These are phyloP conservation scores for Carapus acus DNA, from an alignment of 2,797 vertebrate species.

Conservation along the genomic window DNA sequence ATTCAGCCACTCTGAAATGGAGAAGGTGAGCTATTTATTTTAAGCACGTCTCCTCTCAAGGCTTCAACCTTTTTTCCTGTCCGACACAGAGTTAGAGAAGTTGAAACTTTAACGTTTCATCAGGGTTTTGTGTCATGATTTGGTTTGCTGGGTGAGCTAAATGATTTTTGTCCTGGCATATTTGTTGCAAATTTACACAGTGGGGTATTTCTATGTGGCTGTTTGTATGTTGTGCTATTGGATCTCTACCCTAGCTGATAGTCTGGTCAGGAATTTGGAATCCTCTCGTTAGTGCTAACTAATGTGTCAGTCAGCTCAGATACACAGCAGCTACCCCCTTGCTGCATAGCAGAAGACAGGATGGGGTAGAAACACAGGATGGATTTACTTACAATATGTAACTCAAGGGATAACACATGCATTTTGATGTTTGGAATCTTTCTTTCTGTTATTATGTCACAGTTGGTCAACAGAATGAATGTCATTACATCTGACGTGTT, in stretches of 20 bases:
- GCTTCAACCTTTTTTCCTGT: not conserved
- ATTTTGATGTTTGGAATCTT: not conserved
- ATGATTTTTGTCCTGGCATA: not conserved
- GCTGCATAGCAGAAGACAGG: conserved; percentile 22
- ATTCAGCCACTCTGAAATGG: conserved; percentile 58
- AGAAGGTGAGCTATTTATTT: conserved; percentile 64
- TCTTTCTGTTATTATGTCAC: too few species aligned
- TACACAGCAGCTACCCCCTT: conserved; percentile 8
- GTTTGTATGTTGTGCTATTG: conserved; percentile 9
- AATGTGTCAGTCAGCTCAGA: conserved; percentile 13
- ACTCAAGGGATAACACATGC: conserved; percentile 15
- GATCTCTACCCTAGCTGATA: conserved; percentile 10
- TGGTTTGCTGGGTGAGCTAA: conserved; percentile 15
- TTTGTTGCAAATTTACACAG: not conserved
- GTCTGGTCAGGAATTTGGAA: conserved; percentile 12
- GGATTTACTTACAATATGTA: conserved; percentile 10
- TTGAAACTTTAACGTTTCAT: not conserved
- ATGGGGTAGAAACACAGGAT: conserved; percentile 18
- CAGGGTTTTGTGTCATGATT: conserved; percentile 27
- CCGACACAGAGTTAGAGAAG: conserved; percentile 12
- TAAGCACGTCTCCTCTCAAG: not conserved
- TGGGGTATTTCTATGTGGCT: conserved; percentile 22
- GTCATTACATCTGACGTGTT: too few species aligned
- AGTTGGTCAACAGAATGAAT: too few species aligned
- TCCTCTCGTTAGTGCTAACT: conserved; percentile 2